A percentile compares a stretch with the other conserved stretches of the same genome.
Evolutionary conservation across 2,888 invertebrate genomes (phyloP).

Genomic region (Cephus runcator): DNA sequence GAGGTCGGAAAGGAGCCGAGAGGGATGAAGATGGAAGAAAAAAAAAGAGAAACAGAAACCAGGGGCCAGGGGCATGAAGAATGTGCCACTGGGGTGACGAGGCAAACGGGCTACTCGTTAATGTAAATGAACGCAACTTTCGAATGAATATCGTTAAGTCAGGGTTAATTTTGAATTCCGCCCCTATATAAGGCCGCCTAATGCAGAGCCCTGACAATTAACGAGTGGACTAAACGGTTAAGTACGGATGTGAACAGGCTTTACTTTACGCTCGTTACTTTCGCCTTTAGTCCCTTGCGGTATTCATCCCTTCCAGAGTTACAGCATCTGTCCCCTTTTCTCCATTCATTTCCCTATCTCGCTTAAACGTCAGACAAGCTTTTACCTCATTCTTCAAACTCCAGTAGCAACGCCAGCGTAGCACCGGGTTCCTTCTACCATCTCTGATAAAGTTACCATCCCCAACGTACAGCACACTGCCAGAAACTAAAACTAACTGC

Average conservation of each 20-base stretch:
- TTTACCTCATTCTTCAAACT: neutral
- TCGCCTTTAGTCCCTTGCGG: neutral
- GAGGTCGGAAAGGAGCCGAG: neutral
- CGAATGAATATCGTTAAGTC: slow-evolving; percentile 16
- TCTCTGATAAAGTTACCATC: neutral
- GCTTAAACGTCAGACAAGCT: neutral
- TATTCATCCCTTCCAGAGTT: neutral
- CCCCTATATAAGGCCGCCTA: slow-evolving; percentile 4
- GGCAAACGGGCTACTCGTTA: neutral
- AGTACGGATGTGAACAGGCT: slow-evolving; percentile 8
- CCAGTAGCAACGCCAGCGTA: neutral
- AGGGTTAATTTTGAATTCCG: slow-evolving; percentile 6
- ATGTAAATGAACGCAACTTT: slow-evolving; percentile 14
- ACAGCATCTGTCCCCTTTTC: neutral
- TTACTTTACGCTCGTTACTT: slow-evolving; percentile 5
- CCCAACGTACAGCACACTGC: slow-evolving; percentile 5
- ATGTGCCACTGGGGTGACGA: neutral
- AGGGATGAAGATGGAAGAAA: neutral
- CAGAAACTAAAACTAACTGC: slow-evolving; percentile 52
- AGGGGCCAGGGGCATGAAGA: neutral
- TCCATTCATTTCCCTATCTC: neutral
- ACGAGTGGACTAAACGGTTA: slow-evolving; percentile 14
- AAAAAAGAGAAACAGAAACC: neutral
- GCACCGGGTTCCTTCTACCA: neutral
- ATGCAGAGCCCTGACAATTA: slow-evolving; percentile 11